Evolutionary conservation across 2,113 vertebrate species (phyloP), one percentile per base, ranked within the genome.

Genomic region (Falco punctatus): DNA sequence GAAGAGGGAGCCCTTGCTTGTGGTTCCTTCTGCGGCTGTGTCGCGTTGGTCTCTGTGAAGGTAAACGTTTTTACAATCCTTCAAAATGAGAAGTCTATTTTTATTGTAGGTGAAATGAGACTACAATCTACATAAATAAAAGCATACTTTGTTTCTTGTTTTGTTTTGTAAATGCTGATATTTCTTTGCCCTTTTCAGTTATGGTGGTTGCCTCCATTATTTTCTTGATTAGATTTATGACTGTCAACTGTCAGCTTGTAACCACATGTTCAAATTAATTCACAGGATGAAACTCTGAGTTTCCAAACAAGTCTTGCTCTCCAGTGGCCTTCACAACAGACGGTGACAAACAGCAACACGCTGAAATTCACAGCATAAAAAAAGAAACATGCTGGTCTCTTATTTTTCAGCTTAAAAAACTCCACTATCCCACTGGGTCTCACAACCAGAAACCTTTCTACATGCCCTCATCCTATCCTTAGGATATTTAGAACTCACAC

Each of bases 381-480:
- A 17, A 8, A 48, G 9, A 19, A 26, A 11, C 4, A 2, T 35
- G 5, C 12, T 23, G 18, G 13, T 23, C 18, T 79, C n/a, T 9
- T 28, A 0, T 16, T 71, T 40, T 72, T 32, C 54, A 86, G 18
- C 48, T 38, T 28, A 5, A 91, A 59, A 77, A 40, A 15, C 52
- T 38, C 32, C 44, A 1, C 13, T 18, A 3, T 46, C 33, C 55
- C 19, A 2, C 2, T 30, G 38, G 46, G 19, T 54, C 57, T 79
- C 91, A 27, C 15, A 38, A 3, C 5, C 59, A 17, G 15, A 48
- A 49, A 7, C 12, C 13, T 4, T 62, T 48, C 28, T 28, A 2
- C 4, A 0, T 44, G 20, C 18, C 23, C 5, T 40, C 17, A 7
- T 48, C 44, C 35, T 10, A 2, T 7, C 20, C 42, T 8, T 5